Base-by-base conservation (phyloP, 53 echinoderm and acorn worm species). In the Mesocentrotus franciscanus region DNA sequence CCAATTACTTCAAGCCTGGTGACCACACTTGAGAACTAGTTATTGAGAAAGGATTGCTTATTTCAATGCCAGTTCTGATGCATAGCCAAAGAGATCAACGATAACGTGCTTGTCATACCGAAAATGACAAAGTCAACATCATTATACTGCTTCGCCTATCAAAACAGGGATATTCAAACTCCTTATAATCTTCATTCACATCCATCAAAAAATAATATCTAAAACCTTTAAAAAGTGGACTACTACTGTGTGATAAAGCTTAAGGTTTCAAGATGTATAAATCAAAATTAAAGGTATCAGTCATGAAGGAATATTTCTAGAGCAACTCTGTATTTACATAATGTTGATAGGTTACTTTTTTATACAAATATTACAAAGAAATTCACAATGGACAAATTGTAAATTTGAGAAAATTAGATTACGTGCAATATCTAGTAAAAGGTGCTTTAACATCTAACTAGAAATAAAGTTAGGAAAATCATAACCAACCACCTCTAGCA, bases 301-400 rank as follows among this genome's bases (percentile, higher is more conserved):
- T 62, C 64, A 71, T 92, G 36, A 92, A 92, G 42, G 14, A 64
- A 92, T 39, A 64, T 34, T 34, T 92, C 36, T 60, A 92, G 68
- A 70, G 66, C 62, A 92, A 92, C 92, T 92, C 92, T 92, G 92
- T 92, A 92, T 92, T 92, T 92, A 92, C 92, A 92, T 92, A 56
- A 66, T 15, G 35, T 91, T 34, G 20, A 64, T 91, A 84, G 20
- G 20, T 58, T 58, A 32, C 32, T 64, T 66, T 64, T 91, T 85
- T 91, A 14, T 91, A 91, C 91, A 91, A 91, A 64, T 66, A 33
- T 61, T 91, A 91, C 91, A 91, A 91, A 91, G 91, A 16, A 91
- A 91, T 64, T 58, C 56, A 66, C 58, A 58, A 60, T 90, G 60
- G 60, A 90, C 32, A 64, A 64, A 91, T 66, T 64, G 91, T 39